Evolutionary conservation across 2,888 invertebrate species (phyloP).

Genomic region (Torymus aiolomorphi): DNA sequence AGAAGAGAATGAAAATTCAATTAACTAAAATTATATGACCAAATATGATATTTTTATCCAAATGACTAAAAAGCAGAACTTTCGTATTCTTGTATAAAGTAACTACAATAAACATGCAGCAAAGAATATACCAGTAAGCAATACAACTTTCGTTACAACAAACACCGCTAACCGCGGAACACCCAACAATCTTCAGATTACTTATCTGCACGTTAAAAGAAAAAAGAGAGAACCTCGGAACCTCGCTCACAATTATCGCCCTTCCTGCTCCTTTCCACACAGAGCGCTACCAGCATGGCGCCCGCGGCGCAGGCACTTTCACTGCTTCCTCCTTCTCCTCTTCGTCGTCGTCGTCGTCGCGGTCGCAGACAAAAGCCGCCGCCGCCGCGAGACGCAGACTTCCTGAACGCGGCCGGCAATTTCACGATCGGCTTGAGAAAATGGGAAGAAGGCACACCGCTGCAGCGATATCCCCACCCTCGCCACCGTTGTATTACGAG

Average conservation of each 20-base stretch:
- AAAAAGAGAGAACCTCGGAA: neutral
- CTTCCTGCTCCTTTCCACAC: neutral
- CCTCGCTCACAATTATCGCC: neutral
- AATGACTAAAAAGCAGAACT: no score
- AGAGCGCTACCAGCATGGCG: neutral
- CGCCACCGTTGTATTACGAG: neutral
- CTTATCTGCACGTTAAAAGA: no score
- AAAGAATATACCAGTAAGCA: no score
- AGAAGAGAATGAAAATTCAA: no score
- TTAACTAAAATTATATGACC: no score
- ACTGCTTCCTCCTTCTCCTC: neutral
- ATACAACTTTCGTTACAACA: no score
- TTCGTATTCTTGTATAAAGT: no score
- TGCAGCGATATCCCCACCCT: neutral
- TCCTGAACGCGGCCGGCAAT: slow-evolving; percentile 66
- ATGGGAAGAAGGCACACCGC: slow-evolving; percentile 37
- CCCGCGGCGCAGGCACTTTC: neutral
- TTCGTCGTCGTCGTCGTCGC: neutral
- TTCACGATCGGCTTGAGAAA: slow-evolving; percentile 61
- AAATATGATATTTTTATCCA: no score
- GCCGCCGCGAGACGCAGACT: slow-evolving; percentile 61
- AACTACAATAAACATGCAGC: no score
- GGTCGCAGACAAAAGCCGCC: slow-evolving; percentile 21
- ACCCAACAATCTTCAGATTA: no score
- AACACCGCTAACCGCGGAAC: no score